Evolutionary conservation across 2,113 vertebrate species (phyloP).

Genomic region (Rhadina sibilatrix): DNA sequence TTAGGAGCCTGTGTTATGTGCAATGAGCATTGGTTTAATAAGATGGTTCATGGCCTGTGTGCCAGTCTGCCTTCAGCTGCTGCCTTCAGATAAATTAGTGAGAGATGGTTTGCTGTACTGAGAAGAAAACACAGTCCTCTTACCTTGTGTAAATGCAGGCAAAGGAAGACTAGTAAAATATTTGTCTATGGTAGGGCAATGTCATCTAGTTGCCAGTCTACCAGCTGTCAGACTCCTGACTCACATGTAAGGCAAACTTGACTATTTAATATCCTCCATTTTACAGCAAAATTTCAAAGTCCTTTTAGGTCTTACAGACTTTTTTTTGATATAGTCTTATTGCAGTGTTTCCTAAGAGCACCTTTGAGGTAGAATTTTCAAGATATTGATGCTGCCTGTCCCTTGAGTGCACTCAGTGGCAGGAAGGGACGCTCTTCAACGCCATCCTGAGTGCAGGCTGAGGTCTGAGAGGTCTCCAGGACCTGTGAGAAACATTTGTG

Average conservation of each 20-base stretch:
- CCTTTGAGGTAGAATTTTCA: not conserved
- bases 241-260: not conserved
- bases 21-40: rapidly evolving
- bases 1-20: rapidly evolving
- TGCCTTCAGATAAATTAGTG: not conserved
- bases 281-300: slow-evolving; percentile 15
- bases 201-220: slow-evolving; percentile 15
- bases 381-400: not conserved
- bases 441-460: not conserved
- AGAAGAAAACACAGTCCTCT: not conserved
- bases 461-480: slow-evolving; percentile 14
- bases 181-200: slow-evolving; percentile 45
- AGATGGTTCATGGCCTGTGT: not conserved
- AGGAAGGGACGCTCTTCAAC: not conserved
- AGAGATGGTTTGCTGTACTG: not conserved
- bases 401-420: not conserved
- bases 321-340: not conserved
- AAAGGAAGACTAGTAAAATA: slow-evolving; percentile 28
- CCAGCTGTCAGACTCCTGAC: slow-evolving; percentile 34
- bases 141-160: not conserved
- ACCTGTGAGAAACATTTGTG: not conserved
- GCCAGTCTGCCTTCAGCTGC: not conserved
- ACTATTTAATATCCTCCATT: not conserved
- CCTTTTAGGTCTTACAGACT: not conserved
- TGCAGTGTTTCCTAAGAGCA: not conserved